phyloP scores from a whole-genome alignment of 2,113 vertebrate species.

The Scatophagus argus region DNA sequence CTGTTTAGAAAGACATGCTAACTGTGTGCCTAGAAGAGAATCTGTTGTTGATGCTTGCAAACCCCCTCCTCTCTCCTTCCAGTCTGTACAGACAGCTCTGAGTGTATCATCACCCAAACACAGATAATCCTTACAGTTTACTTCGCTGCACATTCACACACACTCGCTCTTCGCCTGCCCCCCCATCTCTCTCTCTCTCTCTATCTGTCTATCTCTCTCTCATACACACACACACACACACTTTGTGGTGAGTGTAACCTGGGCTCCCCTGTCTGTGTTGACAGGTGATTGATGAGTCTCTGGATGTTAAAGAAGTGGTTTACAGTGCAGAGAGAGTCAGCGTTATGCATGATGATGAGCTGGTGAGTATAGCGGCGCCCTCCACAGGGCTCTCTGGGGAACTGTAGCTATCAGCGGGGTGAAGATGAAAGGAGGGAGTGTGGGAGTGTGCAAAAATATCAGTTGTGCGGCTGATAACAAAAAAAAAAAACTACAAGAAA shows the following conservation, averaged over 20 bases:
- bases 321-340: slow-evolving; percentile 95
- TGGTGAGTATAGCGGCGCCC: slow-evolving; percentile 88
- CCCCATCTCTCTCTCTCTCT: slow-evolving; percentile 26
- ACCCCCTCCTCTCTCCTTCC: slow-evolving; percentile 63
- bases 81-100: slow-evolving; percentile 61
- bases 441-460: slow-evolving; percentile 56
- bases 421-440: slow-evolving; percentile 56
- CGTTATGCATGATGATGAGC: slow-evolving; percentile 91
- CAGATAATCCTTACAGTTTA: slow-evolving; percentile 58
- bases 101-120: slow-evolving; percentile 66
- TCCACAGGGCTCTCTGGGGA: slow-evolving; percentile 71
- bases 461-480: slow-evolving; percentile 38
- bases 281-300: slow-evolving; percentile 97
- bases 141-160: slow-evolving; percentile 61
- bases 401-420: slow-evolving; percentile 64
- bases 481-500: background rate
- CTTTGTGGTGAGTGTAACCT: slow-evolving; percentile 78
- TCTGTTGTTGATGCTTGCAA: slow-evolving; percentile 69
- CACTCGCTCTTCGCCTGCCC: slow-evolving; percentile 36
- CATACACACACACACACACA: slow-evolving; percentile 49
- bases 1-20: slow-evolving; percentile 48
- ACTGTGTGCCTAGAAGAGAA: slow-evolving; percentile 50
- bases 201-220: slow-evolving; percentile 6
- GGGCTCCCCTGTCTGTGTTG: slow-evolving; percentile 83
- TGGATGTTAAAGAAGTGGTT: slow-evolving; percentile 96